Conservation (phyloP, 2,113 vertebrate genomes). For the Seriola aureovittata region DNA sequence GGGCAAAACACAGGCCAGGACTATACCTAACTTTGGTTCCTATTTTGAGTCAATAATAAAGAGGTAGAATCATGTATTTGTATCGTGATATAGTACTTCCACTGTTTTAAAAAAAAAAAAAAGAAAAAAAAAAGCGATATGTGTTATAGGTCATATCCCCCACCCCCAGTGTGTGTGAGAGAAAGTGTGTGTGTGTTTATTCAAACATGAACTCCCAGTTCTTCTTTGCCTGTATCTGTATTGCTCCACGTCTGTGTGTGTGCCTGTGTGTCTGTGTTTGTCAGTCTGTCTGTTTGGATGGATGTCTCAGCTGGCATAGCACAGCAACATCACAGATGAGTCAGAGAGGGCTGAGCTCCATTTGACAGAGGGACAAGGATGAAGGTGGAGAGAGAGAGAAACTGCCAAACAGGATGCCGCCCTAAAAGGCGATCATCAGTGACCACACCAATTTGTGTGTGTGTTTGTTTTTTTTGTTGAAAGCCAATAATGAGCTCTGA, state of each 20-base stretch:
- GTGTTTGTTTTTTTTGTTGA: background rate
- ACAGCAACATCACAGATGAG: conserved; percentile 66
- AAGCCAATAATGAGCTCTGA: conserved; percentile 8
- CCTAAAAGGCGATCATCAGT: conserved; percentile 34
- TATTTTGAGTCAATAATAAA: no score
- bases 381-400: conserved; percentile 19
- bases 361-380: conserved; percentile 57
- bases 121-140: no score
- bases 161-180: background rate
- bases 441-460: background rate
- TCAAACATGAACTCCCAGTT: conserved; percentile 23
- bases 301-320: conserved; percentile 68
- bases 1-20: no score
- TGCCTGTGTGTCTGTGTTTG: conserved; percentile 46
- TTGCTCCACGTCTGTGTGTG: conserved; percentile 22
- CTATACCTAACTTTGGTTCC: no score
- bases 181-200: background rate
- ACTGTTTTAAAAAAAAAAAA: no score
- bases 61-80: no score
- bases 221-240: conserved; percentile 11
- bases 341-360: conserved; percentile 68
- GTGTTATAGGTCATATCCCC: no score
- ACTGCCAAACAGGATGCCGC: conserved; percentile 39
- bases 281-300: conserved; percentile 58
- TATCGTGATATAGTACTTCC: no score